Evolutionary conservation across 2,797 vertebrate species (phyloP), one percentile per base, ranked within the genome.

Genomic region (Premnoplex brunnescens): DNA sequence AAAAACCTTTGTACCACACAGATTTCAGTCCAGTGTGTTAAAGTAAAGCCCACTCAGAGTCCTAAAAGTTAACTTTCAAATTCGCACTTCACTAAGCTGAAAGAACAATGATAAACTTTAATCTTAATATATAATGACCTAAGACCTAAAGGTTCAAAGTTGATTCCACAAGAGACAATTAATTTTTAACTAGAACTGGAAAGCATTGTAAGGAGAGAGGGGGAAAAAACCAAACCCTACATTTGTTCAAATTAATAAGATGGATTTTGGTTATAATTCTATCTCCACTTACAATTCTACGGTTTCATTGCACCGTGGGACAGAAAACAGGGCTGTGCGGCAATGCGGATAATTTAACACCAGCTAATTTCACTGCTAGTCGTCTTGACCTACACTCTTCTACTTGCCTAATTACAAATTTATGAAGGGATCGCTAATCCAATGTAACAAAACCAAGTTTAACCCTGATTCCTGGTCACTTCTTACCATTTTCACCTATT

Each of bases 391-490:
- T 49, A 13, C 18, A 72, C 64, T 66, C 43, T 37, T 87, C 58
- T 74, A 67, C 67, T n/a, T 60, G 30, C 32, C 73, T 52, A 37
- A 94, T 95, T 77, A 88, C 39, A 69, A 69, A 93, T 84, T 84
- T 72, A 95, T 2, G 4, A 94, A 79, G 87, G 56, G 59, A 89
- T 89, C 26, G 0, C 41, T 85, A 73, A 63, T 22, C 62, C 49
- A 58, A 1, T 21, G 60, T 62, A 93, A 67, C 37, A 44, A 75
- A 88, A 54, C 7, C 58, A 84, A 75, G 34, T 77, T 72, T 51
- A 68, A 78, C 74, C 41, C 6, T 0, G 23, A 66, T 54, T 95
- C 69, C 43, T 24, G 6, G 49, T 30, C 44, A 22, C 32, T 62
- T 32, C 74, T 63, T 49, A 59, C 12, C 23, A 14, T 44, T 74